Evolutionary conservation across 1,140 invertebrate genomes (phyloP).

Genomic region (Mylabris phalerata): DNA sequence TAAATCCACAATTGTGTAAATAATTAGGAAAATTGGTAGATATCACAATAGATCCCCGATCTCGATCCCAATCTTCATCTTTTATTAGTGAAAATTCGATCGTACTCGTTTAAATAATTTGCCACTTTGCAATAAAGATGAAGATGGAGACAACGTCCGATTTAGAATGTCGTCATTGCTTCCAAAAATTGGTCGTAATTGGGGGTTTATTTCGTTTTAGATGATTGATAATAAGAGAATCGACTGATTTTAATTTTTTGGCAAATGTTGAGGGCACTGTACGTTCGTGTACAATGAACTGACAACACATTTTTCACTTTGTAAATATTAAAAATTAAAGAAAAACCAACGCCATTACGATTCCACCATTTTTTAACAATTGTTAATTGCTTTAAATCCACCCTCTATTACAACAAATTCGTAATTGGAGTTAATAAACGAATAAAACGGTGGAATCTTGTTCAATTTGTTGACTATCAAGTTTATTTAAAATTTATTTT

Average conservation of each 20-base stretch:
- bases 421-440: background rate
- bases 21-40: background rate
- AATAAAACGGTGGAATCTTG: background rate
- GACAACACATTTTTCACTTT: conserved; percentile 23
- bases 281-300: conserved; percentile 29
- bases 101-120: too few species aligned
- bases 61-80: too few species aligned
- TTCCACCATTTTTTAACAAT: conserved; percentile 1
- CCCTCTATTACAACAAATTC: background rate
- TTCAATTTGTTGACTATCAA: background rate
- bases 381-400: background rate
- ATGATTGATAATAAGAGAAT: background rate
- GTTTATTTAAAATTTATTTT: too few species aligned
- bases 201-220: background rate
- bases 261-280: conserved; percentile 21
- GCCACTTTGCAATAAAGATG: too few species aligned
- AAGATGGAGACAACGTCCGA: too few species aligned
- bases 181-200: background rate
- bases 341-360: background rate
- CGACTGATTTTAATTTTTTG: background rate
- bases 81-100: too few species aligned
- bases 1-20: background rate
- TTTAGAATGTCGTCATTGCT: too few species aligned
- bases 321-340: conserved; percentile 13
- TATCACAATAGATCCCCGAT: background rate